Conservation (phyloP, 2,797 vertebrate genomes). For the Echiichthys vipera region DNA sequence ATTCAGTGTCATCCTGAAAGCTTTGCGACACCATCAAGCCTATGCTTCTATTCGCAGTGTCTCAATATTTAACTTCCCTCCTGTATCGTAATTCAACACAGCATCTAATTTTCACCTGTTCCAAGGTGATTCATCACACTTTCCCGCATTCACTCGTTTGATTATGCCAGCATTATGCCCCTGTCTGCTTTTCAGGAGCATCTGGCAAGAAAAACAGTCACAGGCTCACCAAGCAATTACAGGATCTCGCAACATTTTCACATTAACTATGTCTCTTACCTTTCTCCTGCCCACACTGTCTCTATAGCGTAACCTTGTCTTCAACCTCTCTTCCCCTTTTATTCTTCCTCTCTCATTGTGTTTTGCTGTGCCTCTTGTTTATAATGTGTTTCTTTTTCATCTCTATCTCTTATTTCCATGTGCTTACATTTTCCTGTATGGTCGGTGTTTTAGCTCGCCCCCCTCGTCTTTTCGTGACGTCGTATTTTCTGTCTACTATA, state of each 20-base stretch:
- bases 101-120: constrained; percentile 51
- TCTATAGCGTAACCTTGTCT: neutral
- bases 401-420: neutral
- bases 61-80: constrained; percentile 29
- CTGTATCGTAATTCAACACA: constrained; percentile 46
- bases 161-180: constrained; percentile 47
- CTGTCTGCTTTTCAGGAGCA: constrained; percentile 30
- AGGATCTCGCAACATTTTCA: constrained; percentile 27
- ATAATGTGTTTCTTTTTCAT: neutral
- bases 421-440: neutral
- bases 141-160: constrained; percentile 37
- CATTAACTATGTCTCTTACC: neutral
- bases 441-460: neutral
- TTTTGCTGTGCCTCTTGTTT: neutral
- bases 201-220: constrained; percentile 30
- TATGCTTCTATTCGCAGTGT: constrained; percentile 8
- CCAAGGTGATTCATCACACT: constrained; percentile 56
- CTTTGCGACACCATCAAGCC: neutral
- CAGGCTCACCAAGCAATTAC: constrained; percentile 42
- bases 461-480: neutral
- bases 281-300: neutral
- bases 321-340: neutral
- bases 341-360: neutral
- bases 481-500: constrained; percentile 7
- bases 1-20: constrained; percentile 2